Evolutionary conservation across 2,888 invertebrate species (phyloP), one percentile per base, ranked within the genome.

Genomic region (Chrysolina americana): DNA sequence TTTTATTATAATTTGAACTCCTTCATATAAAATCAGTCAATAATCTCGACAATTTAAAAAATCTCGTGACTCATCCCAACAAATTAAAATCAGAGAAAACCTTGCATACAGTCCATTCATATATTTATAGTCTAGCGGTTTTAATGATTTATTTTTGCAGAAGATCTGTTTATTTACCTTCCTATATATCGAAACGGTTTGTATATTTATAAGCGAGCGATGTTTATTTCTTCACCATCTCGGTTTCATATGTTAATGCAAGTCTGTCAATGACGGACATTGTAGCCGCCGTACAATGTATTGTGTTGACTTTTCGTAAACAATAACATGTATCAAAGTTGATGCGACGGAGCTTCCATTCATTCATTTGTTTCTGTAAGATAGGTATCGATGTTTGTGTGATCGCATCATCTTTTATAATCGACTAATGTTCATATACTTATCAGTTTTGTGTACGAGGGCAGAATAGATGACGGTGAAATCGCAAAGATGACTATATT

Each of bases 111-210:
- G 75, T 75, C 65, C 71, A 75, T 75, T 75, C 77, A 76, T 78
- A 59, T n/a, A 79, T 81, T 80, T 79, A 79, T 75, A 76, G 71
- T 76, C 71, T 53, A 70, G 70, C 65, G 68, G 75, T 77, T 78
- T 83, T 83, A 83, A 84, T 84, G 84, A 84, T 84, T 84, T 84
- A 83, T 84, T 84, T 84, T 83, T 75, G 84, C 81, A 81, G 78
- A 75, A 73, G 83, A 82, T 74, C 78, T 82, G 82, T 83, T 84
- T 83, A 78, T 84, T 84, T 84, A 81, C 77, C 70, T 75, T 78
- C 76, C 75, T 75, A 76, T 78, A 76, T 76, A 70, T 69, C 70
- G 65, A 70, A 72, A 62, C 75, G 72, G 62, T 70, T 70, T 70
- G 78, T 78, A 77, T 78, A 76, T 78, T 78, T 78, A 78, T 75